Evolutionary conservation across 2,888 invertebrate species (phyloP), one percentile per base, ranked within the genome.

Genomic region (Mesorhabditis belari): DNA sequence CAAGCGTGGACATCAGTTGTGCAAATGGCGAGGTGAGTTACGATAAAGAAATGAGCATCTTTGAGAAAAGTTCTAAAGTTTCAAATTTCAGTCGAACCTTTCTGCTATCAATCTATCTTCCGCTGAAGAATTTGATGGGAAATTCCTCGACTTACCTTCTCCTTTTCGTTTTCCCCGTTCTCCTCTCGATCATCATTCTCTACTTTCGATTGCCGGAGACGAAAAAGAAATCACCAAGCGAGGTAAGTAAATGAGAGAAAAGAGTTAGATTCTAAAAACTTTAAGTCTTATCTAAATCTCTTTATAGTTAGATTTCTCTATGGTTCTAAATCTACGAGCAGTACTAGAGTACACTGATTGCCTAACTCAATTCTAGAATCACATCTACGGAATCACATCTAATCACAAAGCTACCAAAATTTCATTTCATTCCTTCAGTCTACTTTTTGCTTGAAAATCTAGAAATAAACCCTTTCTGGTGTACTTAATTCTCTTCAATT

Each of bases 201-300:
- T 74, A 74, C 62, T 76, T 69, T 51, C 61, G 61, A n/a, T 59
- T 76, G 6, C 76, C 76, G 23, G 76, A 76, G 53, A 76, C 76
- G 3, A 76, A 76, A 58, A 74, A 73, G 54, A 71, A 69, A 44
- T 67, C 61, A 54, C 63, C 67, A 3, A 59, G 59, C 28, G 69
- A 69, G 61, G 70, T 70, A 35, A 27, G 61, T 9, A 21, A 35
- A 5, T n/a, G 44, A 17, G n/a, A n/a, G 44, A 9, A 35, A 35
- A n/a, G 12, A 9, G 12, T n/a, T n/a, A n/a, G n/a, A n/a, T n/a
- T n/a, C n/a, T n/a, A n/a, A n/a, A n/a, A n/a, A n/a, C n/a, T n/a
- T n/a, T n/a, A n/a, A n/a, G n/a, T n/a, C n/a, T n/a, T n/a, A n/a
- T n/a, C n/a, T n/a, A n/a, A n/a, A n/a, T n/a, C n/a, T n/a, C n/a